These are phyloP conservation scores for Grapholita molesta DNA, from an alignment of 1,140 invertebrate genomes.

Conservation along the genomic window DNA sequence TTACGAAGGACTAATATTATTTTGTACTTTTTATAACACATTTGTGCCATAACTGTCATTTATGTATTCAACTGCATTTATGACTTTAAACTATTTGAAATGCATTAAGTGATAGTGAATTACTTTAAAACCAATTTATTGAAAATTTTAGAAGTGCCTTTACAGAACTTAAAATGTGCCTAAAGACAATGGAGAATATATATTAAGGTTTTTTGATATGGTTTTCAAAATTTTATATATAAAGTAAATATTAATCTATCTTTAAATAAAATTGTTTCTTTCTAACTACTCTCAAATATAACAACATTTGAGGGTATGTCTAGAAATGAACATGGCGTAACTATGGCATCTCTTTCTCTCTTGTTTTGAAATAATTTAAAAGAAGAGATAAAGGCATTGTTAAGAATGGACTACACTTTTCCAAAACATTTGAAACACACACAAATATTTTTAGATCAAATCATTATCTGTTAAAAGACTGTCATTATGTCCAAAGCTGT, in stretches of 20 bases:
- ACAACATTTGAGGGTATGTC: neutral
- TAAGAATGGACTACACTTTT: neutral
- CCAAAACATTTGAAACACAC: neutral
- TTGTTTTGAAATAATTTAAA: neutral
- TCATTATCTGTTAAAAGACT: neutral
- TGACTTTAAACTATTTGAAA: neutral
- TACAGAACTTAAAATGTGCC: slow-evolving; percentile 41
- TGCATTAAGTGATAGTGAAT: neutral
- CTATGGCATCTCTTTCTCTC: neutral
- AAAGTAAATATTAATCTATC: neutral
- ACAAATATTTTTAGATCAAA: neutral
- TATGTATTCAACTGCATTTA: neutral
- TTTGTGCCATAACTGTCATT: neutral
- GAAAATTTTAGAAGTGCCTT: slow-evolving; percentile 36
- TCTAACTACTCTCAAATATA: neutral
- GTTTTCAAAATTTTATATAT: slow-evolving; percentile 3
- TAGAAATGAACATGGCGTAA: neutral
- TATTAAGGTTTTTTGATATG: neutral
- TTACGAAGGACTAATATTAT: neutral
- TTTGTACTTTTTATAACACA: neutral
- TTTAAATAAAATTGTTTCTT: neutral
- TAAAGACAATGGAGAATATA: slow-evolving; percentile 20
- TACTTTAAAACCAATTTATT: neutral
- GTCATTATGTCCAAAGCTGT: neutral
- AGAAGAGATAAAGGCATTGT: neutral